Conservation (phyloP, 2,888 invertebrate genomes). For the Dysmachus trigonus region DNA sequence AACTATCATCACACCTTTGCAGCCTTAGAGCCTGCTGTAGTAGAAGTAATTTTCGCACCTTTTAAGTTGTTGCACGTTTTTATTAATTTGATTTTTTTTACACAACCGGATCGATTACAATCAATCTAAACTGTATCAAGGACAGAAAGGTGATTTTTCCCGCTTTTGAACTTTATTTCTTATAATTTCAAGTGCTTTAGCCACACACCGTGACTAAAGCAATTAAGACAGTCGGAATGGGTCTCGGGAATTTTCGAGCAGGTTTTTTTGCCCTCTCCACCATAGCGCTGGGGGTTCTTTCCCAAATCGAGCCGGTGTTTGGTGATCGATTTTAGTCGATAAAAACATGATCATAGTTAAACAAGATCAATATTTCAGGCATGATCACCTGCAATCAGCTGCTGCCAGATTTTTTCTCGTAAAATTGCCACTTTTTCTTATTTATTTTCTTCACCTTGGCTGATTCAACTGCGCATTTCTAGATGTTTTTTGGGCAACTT, state of each 20-base stretch:
- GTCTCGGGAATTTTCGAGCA: not conserved
- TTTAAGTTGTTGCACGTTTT: not conserved
- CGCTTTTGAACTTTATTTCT: not conserved
- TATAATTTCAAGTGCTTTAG: constrained; percentile 15
- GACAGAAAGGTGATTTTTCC: constrained; percentile 22
- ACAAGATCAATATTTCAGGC: constrained; percentile 34
- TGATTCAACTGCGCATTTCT: constrained; percentile 29
- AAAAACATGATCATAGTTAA: constrained; percentile 4
- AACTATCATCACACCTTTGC: constrained; percentile 30
- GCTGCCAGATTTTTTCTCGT: not conserved
- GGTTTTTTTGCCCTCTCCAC: not conserved
- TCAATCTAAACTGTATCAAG: constrained; percentile 49
- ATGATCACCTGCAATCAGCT: constrained; percentile 29
- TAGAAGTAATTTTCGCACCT: not conserved
- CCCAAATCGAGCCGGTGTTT: not conserved
- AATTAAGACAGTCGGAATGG: constrained; percentile 33
- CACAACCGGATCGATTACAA: constrained; percentile 43
- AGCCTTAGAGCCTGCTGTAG: not conserved
- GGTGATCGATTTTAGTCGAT: not conserved
- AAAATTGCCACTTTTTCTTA: not conserved
- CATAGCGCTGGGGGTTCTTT: not conserved
- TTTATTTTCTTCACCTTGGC: constrained; percentile 35
- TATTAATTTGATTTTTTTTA: constrained; percentile 35
- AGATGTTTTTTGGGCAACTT: constrained; percentile 6
- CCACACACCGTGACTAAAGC: constrained; percentile 46